Percentiles rank a stretch among this genome's conserved stretches.
These are phyloP conservation scores for Bostrychus sinensis DNA, from an alignment of 2,113 vertebrate species.

Conservation along the genomic window DNA sequence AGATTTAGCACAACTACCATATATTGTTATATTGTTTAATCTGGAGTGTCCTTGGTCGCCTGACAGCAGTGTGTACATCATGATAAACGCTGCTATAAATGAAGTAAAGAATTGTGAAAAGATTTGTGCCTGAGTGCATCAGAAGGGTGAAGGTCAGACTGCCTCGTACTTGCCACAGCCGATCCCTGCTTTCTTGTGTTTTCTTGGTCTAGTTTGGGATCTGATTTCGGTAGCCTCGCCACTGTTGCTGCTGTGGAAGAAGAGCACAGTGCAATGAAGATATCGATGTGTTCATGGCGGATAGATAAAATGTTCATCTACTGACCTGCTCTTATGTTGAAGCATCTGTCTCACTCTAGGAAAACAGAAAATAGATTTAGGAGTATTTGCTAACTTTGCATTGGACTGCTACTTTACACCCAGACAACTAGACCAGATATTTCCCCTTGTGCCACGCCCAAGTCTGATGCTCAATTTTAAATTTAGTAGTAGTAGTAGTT, in stretches of 20 bases:
- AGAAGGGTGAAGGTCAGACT: slow-evolving; percentile 18
- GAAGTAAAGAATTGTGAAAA: too few relatives aligned
- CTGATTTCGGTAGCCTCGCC: slow-evolving; percentile 36
- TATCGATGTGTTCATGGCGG: background rate
- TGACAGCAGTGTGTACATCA: too few relatives aligned
- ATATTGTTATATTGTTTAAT: slow-evolving; percentile 24
- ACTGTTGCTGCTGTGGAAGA: slow-evolving; percentile 23
- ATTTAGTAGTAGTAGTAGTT: too few relatives aligned
- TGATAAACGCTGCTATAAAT: too few relatives aligned
- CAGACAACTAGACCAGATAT: too few relatives aligned
- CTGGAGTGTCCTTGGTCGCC: slow-evolving; percentile 30
- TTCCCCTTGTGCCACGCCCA: too few relatives aligned
- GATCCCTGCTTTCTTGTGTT: slow-evolving; percentile 51
- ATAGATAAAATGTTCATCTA: slow-evolving; percentile 11
- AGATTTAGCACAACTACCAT: slow-evolving; percentile 16
- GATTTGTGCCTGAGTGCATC: slow-evolving; percentile 12
- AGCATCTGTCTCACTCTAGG: slow-evolving; percentile 43
- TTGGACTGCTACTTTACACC: too few relatives aligned
- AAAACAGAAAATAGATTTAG: background rate
- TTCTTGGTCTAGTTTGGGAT: slow-evolving; percentile 55
- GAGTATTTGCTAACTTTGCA: too few relatives aligned
- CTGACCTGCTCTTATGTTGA: slow-evolving; percentile 50
- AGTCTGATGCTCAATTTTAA: too few relatives aligned
- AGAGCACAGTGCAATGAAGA: slow-evolving; percentile 28
- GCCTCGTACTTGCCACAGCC: slow-evolving; percentile 68